A percentile compares a stretch with the other conserved stretches of the same genome.
Evolutionary conservation across 2,797 vertebrate species (phyloP).

Genomic region (Trachurus trachurus): DNA sequence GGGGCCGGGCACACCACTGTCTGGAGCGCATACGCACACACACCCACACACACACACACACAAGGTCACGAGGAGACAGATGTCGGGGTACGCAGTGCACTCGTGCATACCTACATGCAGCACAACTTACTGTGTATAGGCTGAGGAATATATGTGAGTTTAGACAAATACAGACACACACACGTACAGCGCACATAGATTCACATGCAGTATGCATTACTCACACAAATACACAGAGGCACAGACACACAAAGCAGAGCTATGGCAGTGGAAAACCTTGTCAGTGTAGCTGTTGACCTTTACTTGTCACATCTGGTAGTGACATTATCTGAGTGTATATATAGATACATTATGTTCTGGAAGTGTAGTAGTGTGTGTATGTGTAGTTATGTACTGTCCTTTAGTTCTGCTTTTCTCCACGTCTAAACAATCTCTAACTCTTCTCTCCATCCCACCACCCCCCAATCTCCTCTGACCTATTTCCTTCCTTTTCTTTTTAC

Average conservation of each 20-base stretch:
- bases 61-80: conserved; percentile 63
- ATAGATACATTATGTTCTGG: background rate
- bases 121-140: conserved; percentile 1
- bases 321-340: conserved; percentile 24
- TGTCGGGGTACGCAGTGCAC: background rate
- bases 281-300: conserved; percentile 48
- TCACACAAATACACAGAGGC: background rate
- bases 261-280: background rate
- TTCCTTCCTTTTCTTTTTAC: background rate
- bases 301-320: conserved; percentile 19
- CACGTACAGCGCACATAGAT: background rate
- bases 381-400: background rate
- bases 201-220: background rate
- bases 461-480: conserved; percentile 26
- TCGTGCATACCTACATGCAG: background rate
- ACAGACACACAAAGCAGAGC: background rate
- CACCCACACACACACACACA: conserved; percentile 8
- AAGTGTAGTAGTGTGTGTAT: background rate
- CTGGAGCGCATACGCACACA: background rate
- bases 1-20: conserved; percentile 41
- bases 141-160: background rate
- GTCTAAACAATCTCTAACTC: background rate
- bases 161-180: background rate
- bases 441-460: conserved; percentile 1
- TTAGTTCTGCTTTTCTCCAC: conserved; percentile 6